These are phyloP conservation scores for Argentina silus DNA, from an alignment of 2,797 vertebrate species.

Conservation along the genomic window DNA sequence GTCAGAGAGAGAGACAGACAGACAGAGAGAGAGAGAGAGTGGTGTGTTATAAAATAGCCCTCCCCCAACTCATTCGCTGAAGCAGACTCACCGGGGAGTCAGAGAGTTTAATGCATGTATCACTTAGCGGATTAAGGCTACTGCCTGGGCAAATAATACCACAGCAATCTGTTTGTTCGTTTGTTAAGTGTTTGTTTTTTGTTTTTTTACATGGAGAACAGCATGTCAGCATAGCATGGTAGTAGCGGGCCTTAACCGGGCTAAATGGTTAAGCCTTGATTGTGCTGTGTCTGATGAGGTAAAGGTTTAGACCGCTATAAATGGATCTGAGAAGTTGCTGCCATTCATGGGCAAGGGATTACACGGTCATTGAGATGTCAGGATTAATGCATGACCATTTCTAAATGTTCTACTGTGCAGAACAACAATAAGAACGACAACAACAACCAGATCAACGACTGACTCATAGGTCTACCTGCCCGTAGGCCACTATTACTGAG, in stretches of 20 bases:
- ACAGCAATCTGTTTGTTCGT: neutral
- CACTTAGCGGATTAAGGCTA: neutral
- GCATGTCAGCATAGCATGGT: neutral
- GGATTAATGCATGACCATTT: slow-evolving; percentile 1
- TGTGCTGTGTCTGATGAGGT: slow-evolving; percentile 15
- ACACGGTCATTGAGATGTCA: neutral
- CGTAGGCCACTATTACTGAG: too few relatives aligned
- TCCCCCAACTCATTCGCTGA: neutral
- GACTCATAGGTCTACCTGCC: too few relatives aligned
- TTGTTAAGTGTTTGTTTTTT: too few relatives aligned
- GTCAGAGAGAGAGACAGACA: too few relatives aligned
- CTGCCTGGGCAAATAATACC: neutral
- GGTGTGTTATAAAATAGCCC: too few relatives aligned
- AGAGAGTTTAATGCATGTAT: neutral
- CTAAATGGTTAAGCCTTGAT: slow-evolving; percentile 20
- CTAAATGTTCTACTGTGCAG: slow-evolving; percentile 23
- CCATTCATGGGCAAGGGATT: neutral
- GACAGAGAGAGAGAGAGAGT: too few relatives aligned
- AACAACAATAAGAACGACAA: too few relatives aligned
- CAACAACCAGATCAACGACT: too few relatives aligned
- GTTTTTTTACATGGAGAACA: neutral
- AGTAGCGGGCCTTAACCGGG: slow-evolving; percentile 1
- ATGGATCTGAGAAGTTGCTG: slow-evolving; percentile 13
- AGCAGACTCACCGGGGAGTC: neutral
- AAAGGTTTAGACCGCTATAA: slow-evolving; percentile 22